A percentile compares a stretch with the other conserved stretches of the same genome.
Evolutionary conservation across 2,113 vertebrate genomes (phyloP).

Genomic region (Megalops atlanticus): DNA sequence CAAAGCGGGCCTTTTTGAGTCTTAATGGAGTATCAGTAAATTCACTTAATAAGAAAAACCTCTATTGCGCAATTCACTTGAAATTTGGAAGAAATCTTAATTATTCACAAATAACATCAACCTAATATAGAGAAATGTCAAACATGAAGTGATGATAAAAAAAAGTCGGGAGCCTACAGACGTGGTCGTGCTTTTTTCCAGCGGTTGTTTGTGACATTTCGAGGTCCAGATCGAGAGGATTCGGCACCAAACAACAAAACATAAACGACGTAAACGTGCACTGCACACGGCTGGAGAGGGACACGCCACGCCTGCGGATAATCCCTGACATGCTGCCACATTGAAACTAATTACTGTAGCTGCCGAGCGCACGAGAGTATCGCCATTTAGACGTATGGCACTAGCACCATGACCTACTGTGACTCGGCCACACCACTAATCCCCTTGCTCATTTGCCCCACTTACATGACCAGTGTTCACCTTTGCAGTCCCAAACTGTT

Average conservation of each 20-base stretch:
- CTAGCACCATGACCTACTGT: background rate
- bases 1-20: background rate
- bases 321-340: background rate
- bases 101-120: background rate
- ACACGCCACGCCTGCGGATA: conserved; percentile 6
- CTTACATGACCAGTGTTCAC: background rate
- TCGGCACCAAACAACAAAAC: background rate
- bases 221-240: background rate
- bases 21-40: no score
- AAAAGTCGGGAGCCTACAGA: background rate
- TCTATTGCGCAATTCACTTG: no score
- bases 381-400: background rate
- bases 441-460: background rate
- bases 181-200: no score
- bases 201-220: background rate
- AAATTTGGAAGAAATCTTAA: background rate
- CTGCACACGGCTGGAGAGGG: background rate
- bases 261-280: background rate
- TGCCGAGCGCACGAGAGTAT: background rate
- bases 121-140: background rate
- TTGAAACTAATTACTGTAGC: background rate
- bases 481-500: background rate
- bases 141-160: background rate
- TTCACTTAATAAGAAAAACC: no score
- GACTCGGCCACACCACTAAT: background rate